These are phyloP conservation scores for Pseudochirops corinnae DNA, from an alignment of 2,797 vertebrate genomes.

Conservation along the genomic window DNA sequence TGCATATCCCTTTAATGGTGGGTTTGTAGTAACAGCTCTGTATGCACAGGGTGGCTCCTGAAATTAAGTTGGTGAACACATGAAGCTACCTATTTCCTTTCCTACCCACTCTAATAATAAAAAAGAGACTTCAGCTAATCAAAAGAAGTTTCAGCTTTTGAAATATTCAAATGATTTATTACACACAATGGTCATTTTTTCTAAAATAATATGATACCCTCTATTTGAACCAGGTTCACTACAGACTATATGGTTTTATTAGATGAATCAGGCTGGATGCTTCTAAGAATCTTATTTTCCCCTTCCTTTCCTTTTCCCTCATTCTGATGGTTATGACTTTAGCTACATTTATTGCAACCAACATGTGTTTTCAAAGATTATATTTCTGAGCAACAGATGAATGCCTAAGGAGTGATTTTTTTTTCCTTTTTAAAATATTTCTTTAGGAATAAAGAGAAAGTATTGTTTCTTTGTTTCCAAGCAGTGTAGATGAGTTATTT, in stretches of 20 bases:
- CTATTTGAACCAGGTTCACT: background rate
- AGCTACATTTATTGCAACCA: conserved; percentile 35
- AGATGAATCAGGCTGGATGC: background rate
- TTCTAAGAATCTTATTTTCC: background rate
- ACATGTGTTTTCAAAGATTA: conserved; percentile 10
- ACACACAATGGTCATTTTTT: background rate
- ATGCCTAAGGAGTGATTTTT: conserved; percentile 46
- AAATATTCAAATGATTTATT: background rate
- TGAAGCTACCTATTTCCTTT: background rate
- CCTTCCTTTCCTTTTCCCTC: background rate
- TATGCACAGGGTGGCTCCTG: background rate
- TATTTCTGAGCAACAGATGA: conserved; percentile 37
- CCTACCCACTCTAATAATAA: background rate
- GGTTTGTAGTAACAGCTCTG: background rate
- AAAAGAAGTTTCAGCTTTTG: background rate
- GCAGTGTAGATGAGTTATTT: conserved; percentile 24
- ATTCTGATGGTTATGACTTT: conserved; percentile 33
- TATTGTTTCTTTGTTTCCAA: conserved; percentile 1
- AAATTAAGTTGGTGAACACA: background rate
- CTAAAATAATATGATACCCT: background rate
- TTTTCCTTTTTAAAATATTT: conserved; percentile 55
- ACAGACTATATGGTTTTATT: background rate
- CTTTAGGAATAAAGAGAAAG: conserved; percentile 56
- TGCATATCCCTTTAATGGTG: background rate
- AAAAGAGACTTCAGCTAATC: background rate